phyloP scores from a whole-genome alignment of 1,140 invertebrate species.

The Panagrolaimus sp. region DNA sequence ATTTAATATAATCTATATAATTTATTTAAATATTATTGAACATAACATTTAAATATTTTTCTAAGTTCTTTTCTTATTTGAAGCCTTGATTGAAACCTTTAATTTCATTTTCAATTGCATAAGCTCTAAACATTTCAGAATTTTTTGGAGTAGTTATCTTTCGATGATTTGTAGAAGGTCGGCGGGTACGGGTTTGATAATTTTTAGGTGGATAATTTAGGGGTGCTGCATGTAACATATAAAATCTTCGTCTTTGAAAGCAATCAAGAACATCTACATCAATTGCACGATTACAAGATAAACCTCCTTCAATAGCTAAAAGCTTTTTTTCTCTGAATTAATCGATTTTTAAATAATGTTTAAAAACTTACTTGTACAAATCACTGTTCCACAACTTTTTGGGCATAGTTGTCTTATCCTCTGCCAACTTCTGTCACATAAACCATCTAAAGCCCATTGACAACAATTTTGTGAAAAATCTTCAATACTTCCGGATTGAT shows the following conservation, averaged over 20 bases:
- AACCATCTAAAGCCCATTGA: constrained; percentile 16
- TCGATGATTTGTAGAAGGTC: not conserved
- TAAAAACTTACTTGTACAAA: not conserved
- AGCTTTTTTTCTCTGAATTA: not conserved
- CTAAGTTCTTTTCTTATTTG: too few species aligned
- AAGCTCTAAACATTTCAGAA: not conserved
- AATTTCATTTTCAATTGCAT: constrained; percentile 14
- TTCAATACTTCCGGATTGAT: not conserved
- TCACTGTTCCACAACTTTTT: constrained; percentile 14
- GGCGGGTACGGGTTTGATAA: too few species aligned
- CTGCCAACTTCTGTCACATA: constrained; percentile 18
- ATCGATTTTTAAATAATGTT: not conserved
- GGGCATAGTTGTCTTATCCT: constrained; percentile 8
- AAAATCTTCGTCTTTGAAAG: not conserved
- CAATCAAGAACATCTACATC: constrained; percentile 1
- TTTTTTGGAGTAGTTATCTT: not conserved
- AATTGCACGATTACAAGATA: constrained; percentile 2
- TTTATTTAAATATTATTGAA: too few species aligned
- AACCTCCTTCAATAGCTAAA: not conserved
- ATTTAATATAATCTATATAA: too few species aligned
- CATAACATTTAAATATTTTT: too few species aligned
- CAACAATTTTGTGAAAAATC: constrained; percentile 1
- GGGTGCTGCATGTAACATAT: too few species aligned
- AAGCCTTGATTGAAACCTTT: not conserved
- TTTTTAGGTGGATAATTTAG: too few species aligned